Conservation (phyloP, 2,797 vertebrate species). For the Oreonectes daqikongensis region DNA sequence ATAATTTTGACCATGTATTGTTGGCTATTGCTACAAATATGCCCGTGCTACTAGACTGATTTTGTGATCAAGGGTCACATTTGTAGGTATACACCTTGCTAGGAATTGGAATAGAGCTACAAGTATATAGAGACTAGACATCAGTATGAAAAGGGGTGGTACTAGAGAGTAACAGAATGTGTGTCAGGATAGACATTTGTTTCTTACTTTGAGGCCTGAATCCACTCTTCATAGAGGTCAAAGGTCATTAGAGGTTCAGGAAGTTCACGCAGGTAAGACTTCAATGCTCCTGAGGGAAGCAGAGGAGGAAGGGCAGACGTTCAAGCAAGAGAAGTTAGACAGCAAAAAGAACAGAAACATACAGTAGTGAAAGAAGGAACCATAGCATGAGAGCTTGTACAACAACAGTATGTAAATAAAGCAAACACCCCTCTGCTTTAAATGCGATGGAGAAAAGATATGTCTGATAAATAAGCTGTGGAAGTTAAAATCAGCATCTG, state of each 20-base stretch:
- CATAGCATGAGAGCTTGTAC: not conserved
- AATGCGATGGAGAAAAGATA: constrained; percentile 8
- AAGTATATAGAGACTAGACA: not conserved
- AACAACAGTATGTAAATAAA: not conserved
- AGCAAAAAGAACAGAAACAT: not conserved
- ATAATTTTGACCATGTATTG: no score
- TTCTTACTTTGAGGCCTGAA: constrained; percentile 98
- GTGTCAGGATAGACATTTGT: constrained; percentile 13
- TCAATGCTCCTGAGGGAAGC: constrained; percentile 86
- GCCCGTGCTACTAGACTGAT: no score
- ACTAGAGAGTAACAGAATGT: not conserved
- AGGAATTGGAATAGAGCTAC: no score
- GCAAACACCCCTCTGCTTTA: no score
- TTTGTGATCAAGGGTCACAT: no score
- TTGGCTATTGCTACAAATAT: no score
- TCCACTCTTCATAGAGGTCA: constrained; percentile 98
- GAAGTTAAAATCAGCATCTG: constrained; percentile 3
- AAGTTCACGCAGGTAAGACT: constrained; percentile 97
- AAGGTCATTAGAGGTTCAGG: constrained; percentile 97
- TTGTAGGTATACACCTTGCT: no score
- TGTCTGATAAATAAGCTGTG: constrained; percentile 39
- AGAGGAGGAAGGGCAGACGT: constrained; percentile 47
- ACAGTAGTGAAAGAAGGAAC: constrained; percentile 2
- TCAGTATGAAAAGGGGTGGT: not conserved
- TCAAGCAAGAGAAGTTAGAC: constrained; percentile 4